phyloP scores from a whole-genome alignment of 1,140 invertebrate genomes.

The Euwallacea similis region DNA sequence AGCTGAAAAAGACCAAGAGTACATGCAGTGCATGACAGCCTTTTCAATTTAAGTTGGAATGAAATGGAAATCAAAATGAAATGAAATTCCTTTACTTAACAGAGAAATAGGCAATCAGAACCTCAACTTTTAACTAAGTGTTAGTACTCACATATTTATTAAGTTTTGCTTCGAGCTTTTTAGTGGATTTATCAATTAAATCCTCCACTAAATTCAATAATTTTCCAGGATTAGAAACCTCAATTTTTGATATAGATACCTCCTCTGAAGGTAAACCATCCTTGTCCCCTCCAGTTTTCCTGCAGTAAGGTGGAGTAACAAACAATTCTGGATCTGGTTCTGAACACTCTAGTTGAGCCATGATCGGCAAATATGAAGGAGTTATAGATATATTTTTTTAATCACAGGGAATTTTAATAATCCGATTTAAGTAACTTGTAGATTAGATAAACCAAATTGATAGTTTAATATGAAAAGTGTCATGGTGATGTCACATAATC shows the following conservation, averaged over 20 bases:
- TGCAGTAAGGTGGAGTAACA: slow-evolving; percentile 43
- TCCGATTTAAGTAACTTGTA: slow-evolving; percentile 35
- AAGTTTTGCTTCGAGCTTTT: slow-evolving; percentile 56
- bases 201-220: slow-evolving; percentile 57
- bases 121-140: too few relatives aligned
- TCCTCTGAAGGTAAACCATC: slow-evolving; percentile 5
- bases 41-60: too few relatives aligned
- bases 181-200: slow-evolving; percentile 53
- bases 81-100: too few relatives aligned
- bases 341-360: slow-evolving; percentile 28
- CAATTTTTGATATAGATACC: slow-evolving; percentile 32
- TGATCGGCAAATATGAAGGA: slow-evolving; percentile 13
- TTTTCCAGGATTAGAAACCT: slow-evolving; percentile 55
- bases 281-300: slow-evolving; percentile 25
- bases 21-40: too few relatives aligned
- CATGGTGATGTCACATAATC: slow-evolving; percentile 45
- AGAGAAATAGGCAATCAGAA: too few relatives aligned
- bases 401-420: slow-evolving; percentile 43
- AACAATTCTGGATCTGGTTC: slow-evolving; percentile 37
- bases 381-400: slow-evolving; percentile 15
- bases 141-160: slow-evolving; percentile 56
- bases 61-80: too few relatives aligned
- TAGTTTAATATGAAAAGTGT: slow-evolving; percentile 42
- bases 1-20: too few relatives aligned
- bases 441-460: slow-evolving; percentile 42